A percentile compares a stretch with the other conserved stretches of the same genome.
Evolutionary conservation across 2,113 vertebrate genomes (phyloP).

Genomic region (Numenius arquata): DNA sequence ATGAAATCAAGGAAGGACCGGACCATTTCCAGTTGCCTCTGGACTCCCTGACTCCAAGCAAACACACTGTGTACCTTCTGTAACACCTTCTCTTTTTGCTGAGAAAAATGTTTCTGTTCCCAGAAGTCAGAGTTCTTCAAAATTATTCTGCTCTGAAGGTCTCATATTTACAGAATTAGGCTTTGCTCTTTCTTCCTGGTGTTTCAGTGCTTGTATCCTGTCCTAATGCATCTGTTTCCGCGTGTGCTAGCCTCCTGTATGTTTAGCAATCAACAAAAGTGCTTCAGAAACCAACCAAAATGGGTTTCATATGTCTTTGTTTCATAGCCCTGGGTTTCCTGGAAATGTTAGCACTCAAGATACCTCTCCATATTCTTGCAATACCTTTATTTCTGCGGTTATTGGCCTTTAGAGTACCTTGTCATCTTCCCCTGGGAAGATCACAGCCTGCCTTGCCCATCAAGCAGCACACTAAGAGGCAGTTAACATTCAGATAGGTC

Average conservation of each 20-base stretch:
- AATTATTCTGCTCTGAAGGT: background rate
- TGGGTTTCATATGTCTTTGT: background rate
- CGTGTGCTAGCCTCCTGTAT: background rate
- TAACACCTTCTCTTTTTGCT: background rate
- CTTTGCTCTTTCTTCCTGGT: background rate
- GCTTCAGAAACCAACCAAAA: background rate
- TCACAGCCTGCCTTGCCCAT: background rate
- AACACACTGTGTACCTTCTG: background rate
- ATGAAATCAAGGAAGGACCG: background rate
- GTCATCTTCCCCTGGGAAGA: background rate
- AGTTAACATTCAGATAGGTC: background rate
- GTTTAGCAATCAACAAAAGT: background rate
- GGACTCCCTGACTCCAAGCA: background rate
- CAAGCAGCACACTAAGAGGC: background rate
- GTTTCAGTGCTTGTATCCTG: background rate
- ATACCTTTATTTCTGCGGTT: background rate
- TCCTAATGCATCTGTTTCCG: background rate
- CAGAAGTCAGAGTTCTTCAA: background rate
- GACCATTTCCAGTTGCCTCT: background rate
- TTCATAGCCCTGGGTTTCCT: background rate
- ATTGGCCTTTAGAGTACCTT: background rate
- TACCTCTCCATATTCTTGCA: background rate
- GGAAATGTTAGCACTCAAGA: background rate
- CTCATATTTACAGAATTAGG: background rate
- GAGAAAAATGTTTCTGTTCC: background rate